These are phyloP conservation scores for Cremastinae sp. DNA, from an alignment of 2,888 invertebrate genomes.

Conservation along the genomic window DNA sequence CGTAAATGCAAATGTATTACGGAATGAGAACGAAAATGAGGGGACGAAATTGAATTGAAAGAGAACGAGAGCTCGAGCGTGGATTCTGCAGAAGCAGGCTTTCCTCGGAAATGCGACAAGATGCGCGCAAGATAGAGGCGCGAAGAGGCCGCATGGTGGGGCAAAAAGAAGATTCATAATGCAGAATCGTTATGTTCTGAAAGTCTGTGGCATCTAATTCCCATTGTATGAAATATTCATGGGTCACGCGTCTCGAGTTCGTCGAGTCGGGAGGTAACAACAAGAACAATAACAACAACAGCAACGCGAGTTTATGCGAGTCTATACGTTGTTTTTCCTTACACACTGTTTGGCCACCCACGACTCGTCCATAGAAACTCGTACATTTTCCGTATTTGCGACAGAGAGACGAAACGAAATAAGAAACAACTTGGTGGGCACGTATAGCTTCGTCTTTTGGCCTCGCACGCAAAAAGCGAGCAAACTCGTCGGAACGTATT, in stretches of 20 bases:
- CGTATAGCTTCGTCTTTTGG: constrained; percentile 54
- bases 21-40: no score
- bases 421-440: constrained; percentile 34
- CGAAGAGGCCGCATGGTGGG: neutral
- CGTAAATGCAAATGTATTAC: no score
- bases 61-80: neutral
- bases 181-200: constrained; percentile 39
- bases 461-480: constrained; percentile 12
- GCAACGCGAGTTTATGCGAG: constrained; percentile 29
- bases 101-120: constrained; percentile 13
- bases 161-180: constrained; percentile 36
- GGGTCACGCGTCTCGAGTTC: constrained; percentile 34
- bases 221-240: constrained; percentile 58
- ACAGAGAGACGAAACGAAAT: constrained; percentile 21
- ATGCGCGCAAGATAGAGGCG: neutral
- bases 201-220: constrained; percentile 47
- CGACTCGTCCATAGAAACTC: constrained; percentile 50
- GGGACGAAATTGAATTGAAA: no score
- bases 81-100: neutral
- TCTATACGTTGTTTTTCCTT: constrained; percentile 20
- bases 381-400: constrained; percentile 20
- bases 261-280: constrained; percentile 18
- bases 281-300: constrained; percentile 25
- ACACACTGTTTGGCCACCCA: constrained; percentile 49
- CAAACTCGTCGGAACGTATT: constrained; percentile 5